Conservation (phyloP, 1,140 invertebrate genomes). For the Archivesica marissinica region DNA sequence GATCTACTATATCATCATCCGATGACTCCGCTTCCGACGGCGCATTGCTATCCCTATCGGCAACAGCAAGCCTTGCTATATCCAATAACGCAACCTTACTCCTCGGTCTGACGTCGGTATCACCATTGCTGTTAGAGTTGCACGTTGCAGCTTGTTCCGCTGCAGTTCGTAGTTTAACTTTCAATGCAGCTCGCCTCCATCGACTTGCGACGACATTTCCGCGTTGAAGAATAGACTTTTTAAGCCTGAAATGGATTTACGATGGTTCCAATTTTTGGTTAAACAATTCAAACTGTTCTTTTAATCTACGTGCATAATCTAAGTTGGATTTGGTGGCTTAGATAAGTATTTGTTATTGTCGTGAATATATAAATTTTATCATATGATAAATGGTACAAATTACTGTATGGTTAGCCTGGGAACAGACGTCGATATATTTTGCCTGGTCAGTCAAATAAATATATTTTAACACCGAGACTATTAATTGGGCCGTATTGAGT, state of each 20-base stretch:
- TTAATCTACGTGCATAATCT: too few relatives aligned
- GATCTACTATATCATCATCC: neutral
- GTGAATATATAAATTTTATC: too few relatives aligned
- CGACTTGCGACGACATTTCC: conserved; percentile 19
- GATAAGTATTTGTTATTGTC: too few relatives aligned
- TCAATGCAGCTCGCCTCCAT: conserved; percentile 12
- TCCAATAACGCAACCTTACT: conserved; percentile 11
- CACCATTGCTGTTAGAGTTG: neutral
- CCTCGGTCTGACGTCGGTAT: neutral
- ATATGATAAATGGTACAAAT: too few relatives aligned
- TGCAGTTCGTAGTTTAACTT: conserved; percentile 2
- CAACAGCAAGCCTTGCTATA: conserved; percentile 13
- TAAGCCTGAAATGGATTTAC: conserved; percentile 30
- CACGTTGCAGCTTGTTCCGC: neutral
- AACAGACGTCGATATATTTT: too few relatives aligned
- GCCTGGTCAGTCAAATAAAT: too few relatives aligned
- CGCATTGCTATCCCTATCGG: conserved; percentile 28
- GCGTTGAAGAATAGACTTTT: conserved; percentile 50
- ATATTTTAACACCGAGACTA: too few relatives aligned
- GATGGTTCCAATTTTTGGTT: too few relatives aligned
- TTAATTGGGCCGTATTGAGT: too few relatives aligned
- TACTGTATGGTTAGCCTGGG: too few relatives aligned
- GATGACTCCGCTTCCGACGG: conserved; percentile 28
- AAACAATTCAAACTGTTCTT: too few relatives aligned
- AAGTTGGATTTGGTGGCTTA: too few relatives aligned